These are phyloP conservation scores for Turdus rufiventris DNA, from an alignment of 2,113 vertebrate genomes.

Conservation along the genomic window DNA sequence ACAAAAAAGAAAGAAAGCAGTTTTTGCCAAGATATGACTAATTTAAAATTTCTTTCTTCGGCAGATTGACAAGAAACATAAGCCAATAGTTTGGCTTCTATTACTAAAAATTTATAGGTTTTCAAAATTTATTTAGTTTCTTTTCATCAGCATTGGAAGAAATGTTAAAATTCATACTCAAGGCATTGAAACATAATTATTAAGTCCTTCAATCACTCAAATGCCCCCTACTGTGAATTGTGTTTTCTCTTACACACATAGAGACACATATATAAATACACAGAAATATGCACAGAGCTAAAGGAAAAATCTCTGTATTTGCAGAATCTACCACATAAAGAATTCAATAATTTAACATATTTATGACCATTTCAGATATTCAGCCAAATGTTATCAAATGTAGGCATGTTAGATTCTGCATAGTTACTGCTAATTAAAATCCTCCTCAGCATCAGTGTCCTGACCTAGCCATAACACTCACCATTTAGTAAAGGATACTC, in stretches of 20 bases:
- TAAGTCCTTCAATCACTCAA: neutral
- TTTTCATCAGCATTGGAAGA: neutral
- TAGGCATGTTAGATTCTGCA: neutral
- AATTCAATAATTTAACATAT: neutral
- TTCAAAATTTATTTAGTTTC: neutral
- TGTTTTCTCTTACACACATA: neutral
- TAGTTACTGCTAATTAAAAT: neutral
- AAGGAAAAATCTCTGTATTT: neutral
- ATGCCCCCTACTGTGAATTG: neutral
- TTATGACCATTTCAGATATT: neutral
- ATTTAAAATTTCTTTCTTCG: neutral
- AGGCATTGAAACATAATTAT: neutral
- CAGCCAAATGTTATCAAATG: neutral
- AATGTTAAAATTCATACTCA: neutral
- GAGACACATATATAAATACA: rapidly evolving
- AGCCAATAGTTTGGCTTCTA: neutral
- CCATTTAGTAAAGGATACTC: neutral
- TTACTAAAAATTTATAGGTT: neutral
- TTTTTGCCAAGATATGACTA: neutral
- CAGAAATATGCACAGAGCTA: neutral
- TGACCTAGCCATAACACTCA: neutral
- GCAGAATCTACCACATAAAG: neutral
- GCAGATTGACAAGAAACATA: neutral
- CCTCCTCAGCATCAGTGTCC: neutral
- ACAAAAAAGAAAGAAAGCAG: neutral